Percentiles rank a stretch among this genome's conserved stretches.
phyloP scores from a whole-genome alignment of 2,888 invertebrate genomes.

The Pachycephus smyrnensis region DNA sequence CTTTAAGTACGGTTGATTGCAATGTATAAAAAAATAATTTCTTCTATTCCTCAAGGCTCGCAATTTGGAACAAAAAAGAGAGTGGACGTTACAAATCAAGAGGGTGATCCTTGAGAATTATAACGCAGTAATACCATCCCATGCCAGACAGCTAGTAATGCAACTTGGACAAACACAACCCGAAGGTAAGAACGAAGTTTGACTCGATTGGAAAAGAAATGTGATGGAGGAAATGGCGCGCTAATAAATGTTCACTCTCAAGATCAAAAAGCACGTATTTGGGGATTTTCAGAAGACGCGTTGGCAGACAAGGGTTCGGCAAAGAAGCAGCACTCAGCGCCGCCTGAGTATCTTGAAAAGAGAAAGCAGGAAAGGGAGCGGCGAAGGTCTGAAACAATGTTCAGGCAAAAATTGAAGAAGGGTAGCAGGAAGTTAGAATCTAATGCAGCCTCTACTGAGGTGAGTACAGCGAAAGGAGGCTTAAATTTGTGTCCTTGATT shows the following conservation, averaged over 20 bases:
- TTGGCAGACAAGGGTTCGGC: constrained; percentile 75
- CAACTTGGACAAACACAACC: constrained; percentile 84
- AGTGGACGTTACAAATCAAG: constrained; percentile 84
- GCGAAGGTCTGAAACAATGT: constrained; percentile 74
- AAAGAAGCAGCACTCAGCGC: constrained; percentile 82
- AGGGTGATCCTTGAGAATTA: constrained; percentile 95
- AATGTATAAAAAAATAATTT: not conserved
- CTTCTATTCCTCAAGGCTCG: constrained; percentile 71
- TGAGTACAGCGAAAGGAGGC: constrained; percentile 55
- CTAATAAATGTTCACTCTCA: not conserved
- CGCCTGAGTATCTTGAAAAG: constrained; percentile 89
- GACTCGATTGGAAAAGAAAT: constrained; percentile 11
- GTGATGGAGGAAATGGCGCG: too few species aligned
- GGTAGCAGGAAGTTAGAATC: constrained; percentile 67
- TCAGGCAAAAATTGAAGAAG: constrained; percentile 73
- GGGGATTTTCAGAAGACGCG: constrained; percentile 71
- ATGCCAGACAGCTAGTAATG: constrained; percentile 92
- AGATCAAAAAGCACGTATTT: not conserved
- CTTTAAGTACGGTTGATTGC: not conserved
- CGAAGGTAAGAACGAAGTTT: constrained; percentile 69
- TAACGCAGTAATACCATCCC: constrained; percentile 92
- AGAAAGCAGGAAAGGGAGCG: constrained; percentile 81
- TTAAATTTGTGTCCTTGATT: constrained; percentile 17
- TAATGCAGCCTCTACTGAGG: constrained; percentile 51
- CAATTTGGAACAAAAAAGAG: constrained; percentile 86